Percentiles rank a stretch among this genome's conserved stretches.
These are phyloP conservation scores for Brachionus asplanchnoidis DNA, from an alignment of 1,140 invertebrate genomes.

Conservation along the genomic window DNA sequence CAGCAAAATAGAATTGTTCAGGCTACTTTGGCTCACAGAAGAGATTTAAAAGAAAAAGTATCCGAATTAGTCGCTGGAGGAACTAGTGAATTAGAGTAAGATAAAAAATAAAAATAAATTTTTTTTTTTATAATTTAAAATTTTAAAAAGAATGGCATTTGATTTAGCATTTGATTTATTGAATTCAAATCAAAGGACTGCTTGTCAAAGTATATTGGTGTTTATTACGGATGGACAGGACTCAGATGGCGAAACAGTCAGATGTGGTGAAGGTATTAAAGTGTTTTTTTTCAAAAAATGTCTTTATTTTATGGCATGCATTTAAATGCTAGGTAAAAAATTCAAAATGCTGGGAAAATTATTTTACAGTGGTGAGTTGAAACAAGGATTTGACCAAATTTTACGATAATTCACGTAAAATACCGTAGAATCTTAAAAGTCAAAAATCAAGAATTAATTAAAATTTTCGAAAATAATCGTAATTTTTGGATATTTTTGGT, in stretches of 20 bases:
- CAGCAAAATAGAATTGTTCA: conserved; percentile 53
- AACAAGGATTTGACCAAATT: too few species aligned
- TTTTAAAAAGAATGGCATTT: conserved; percentile 52
- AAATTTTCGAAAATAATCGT: too few species aligned
- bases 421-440: too few species aligned
- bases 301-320: too few species aligned
- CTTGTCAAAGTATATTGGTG: conserved; percentile 57
- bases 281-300: background rate
- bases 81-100: conserved; percentile 56
- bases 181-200: conserved; percentile 51
- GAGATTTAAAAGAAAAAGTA: conserved; percentile 58
- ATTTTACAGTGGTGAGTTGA: too few species aligned
- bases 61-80: conserved; percentile 54
- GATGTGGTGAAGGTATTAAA: conserved; percentile 56
- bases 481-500: too few species aligned
- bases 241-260: conserved; percentile 57
- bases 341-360: too few species aligned
- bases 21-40: conserved; percentile 56
- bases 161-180: conserved; percentile 55
- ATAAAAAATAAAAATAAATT: background rate
- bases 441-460: too few species aligned
- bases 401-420: too few species aligned
- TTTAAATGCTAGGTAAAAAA: too few species aligned
- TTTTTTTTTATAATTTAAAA: background rate
- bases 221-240: conserved; percentile 58